phyloP scores from a whole-genome alignment of 2,888 invertebrate genomes.

The Acrocera orbiculus region DNA sequence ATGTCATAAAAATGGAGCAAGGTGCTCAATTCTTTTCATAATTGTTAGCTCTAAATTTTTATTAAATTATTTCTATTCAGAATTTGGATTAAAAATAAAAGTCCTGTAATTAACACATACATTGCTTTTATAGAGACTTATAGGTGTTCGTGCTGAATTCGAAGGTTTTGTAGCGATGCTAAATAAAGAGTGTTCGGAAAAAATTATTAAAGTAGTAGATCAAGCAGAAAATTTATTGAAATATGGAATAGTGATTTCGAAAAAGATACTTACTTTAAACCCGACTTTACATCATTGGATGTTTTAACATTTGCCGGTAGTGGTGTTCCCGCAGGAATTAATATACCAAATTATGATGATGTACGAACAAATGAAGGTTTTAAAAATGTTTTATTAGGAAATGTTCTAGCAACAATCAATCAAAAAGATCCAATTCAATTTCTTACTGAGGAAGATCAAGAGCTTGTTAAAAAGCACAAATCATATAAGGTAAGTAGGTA shows the following conservation, averaged over 20 bases:
- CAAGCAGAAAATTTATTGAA: constrained; percentile 58
- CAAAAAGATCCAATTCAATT: constrained; percentile 46
- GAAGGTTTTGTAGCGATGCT: constrained; percentile 88
- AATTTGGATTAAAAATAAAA: constrained; percentile 76
- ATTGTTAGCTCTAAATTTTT: not conserved
- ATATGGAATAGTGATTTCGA: constrained; percentile 64
- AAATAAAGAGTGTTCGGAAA: constrained; percentile 73
- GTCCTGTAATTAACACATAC: constrained; percentile 74
- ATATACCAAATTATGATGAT: constrained; percentile 79
- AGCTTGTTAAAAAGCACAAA: constrained; percentile 52
- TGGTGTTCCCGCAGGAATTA: constrained; percentile 81
- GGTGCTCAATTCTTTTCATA: constrained; percentile 1
- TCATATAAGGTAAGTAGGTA: constrained; percentile 59
- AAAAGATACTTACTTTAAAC: constrained; percentile 64
- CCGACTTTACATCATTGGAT: constrained; percentile 84
- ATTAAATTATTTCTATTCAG: constrained; percentile 22
- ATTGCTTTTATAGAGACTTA: constrained; percentile 73
- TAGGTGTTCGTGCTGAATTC: constrained; percentile 71
- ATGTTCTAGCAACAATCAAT: constrained; percentile 60
- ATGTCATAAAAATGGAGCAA: constrained; percentile 73
- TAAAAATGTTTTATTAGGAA: constrained; percentile 84
- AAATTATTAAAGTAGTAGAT: constrained; percentile 60
- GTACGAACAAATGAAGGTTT: constrained; percentile 83
- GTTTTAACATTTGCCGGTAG: constrained; percentile 73
- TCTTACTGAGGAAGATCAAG: constrained; percentile 50